phyloP scores from a whole-genome alignment of 1,140 invertebrate genomes.

The Leucophenga varia region DNA sequence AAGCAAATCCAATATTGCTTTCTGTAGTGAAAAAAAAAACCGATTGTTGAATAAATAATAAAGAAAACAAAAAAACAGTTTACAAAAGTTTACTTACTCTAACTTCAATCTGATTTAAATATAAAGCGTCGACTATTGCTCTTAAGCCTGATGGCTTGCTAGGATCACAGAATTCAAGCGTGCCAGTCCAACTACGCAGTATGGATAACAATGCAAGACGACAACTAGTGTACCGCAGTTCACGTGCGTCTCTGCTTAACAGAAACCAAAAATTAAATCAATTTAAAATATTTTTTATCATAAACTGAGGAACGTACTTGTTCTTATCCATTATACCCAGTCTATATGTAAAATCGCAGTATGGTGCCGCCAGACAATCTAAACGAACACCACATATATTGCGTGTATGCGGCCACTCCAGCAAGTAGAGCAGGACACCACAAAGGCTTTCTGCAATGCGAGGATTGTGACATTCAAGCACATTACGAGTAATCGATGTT shows the following conservation, averaged over 20 bases:
- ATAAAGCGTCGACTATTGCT: conserved; percentile 83
- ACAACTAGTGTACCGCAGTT: conserved; percentile 79
- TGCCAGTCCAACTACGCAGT: conserved; percentile 86
- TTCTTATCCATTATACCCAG: conserved; percentile 62
- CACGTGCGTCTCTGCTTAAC: conserved; percentile 72
- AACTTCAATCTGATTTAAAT: conserved; percentile 85
- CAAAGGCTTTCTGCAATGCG: conserved; percentile 82
- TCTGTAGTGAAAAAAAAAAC: conserved; percentile 60
- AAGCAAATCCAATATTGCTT: conserved; percentile 85
- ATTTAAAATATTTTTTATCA: too few relatives aligned
- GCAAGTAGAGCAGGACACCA: conserved; percentile 79
- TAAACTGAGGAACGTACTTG: conserved; percentile 58
- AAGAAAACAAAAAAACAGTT: conserved; percentile 5
- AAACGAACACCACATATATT: conserved; percentile 72
- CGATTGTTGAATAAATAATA: too few relatives aligned
- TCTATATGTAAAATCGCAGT: conserved; percentile 86
- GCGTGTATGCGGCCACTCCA: conserved; percentile 85
- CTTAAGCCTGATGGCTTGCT: conserved; percentile 71
- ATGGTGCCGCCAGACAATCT: conserved; percentile 84
- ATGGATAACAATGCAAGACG: conserved; percentile 81
- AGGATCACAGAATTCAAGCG: conserved; percentile 82
- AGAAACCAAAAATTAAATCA: neutral
- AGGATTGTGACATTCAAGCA: conserved; percentile 78
- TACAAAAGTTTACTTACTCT: conserved; percentile 64
- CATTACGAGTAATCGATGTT: conserved; percentile 75